These are phyloP conservation scores for Tenualosa ilisha DNA, from an alignment of 2,797 vertebrate species.

Conservation along the genomic window DNA sequence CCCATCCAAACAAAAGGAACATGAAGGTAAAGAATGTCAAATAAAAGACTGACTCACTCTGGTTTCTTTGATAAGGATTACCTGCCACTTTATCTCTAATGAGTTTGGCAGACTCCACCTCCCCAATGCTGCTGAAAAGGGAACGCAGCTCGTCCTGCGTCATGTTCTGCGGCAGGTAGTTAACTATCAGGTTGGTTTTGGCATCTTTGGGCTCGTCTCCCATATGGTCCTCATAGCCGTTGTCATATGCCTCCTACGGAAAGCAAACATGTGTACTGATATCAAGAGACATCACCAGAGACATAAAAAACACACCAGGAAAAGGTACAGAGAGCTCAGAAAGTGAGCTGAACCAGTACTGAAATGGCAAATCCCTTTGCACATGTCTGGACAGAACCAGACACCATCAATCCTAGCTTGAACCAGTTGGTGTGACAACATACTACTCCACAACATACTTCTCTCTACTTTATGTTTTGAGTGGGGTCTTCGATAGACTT, in stretches of 20 bases:
- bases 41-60: constrained; percentile 46
- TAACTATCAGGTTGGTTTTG: constrained; percentile 95
- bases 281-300: too few species aligned
- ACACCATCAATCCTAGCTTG: too few species aligned
- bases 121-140: constrained; percentile 94
- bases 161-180: constrained; percentile 99
- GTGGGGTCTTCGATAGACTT: constrained; percentile 16
- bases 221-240: constrained; percentile 93
- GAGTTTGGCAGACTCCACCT: constrained; percentile 95
- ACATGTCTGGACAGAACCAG: too few species aligned
- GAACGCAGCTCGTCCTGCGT: constrained; percentile 93
- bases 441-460: too few species aligned
- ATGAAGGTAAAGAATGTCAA: background rate
- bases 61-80: constrained; percentile 64
- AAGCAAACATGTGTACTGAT: background rate
- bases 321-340: too few species aligned
- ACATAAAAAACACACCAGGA: too few species aligned
- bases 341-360: too few species aligned
- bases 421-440: too few species aligned
- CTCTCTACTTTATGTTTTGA: too few species aligned
- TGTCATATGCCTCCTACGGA: constrained; percentile 73
- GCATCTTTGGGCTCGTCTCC: constrained; percentile 88
- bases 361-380: background rate
- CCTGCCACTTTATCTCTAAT: constrained; percentile 98
- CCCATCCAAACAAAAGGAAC: background rate